These are phyloP conservation scores for Tetragnatha versicolor DNA, from an alignment of 1,140 invertebrate species.

Conservation along the genomic window DNA sequence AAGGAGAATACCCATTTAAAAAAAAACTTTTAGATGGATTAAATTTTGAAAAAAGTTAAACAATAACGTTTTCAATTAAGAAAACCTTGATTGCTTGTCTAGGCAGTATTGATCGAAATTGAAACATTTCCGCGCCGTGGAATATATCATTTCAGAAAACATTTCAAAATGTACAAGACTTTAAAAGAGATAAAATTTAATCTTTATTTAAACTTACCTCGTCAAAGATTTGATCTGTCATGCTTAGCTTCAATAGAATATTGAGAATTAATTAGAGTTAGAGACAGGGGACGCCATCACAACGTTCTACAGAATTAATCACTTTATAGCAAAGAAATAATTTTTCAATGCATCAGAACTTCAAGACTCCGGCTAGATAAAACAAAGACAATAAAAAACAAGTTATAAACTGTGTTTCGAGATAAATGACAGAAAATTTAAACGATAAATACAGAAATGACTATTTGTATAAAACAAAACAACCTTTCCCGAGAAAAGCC, in stretches of 20 bases:
- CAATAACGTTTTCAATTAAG: no score
- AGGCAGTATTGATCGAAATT: no score
- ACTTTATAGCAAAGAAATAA: no score
- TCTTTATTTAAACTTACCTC: slow-evolving; percentile 5
- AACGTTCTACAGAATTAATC: neutral
- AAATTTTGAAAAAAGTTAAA: no score
- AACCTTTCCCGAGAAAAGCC: slow-evolving; percentile 8
- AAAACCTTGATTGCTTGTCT: no score
- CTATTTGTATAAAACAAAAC: slow-evolving; percentile 14
- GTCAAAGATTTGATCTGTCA: neutral
- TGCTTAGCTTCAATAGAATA: neutral
- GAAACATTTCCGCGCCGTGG: no score
- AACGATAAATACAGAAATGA: slow-evolving; percentile 14
- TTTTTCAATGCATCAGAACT: no score
- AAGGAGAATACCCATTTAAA: no score
- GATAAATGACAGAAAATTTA: neutral
- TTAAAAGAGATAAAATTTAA: neutral
- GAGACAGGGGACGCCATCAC: slow-evolving; percentile 34
- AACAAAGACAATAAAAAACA: neutral
- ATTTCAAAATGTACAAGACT: neutral
- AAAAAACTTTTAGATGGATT: no score
- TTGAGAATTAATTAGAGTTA: slow-evolving; percentile 29
- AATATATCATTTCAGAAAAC: no score
- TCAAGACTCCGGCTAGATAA: no score
- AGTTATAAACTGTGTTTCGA: neutral